phyloP scores from a whole-genome alignment of 2,797 vertebrate species.

The Aratinga solstitialis region DNA sequence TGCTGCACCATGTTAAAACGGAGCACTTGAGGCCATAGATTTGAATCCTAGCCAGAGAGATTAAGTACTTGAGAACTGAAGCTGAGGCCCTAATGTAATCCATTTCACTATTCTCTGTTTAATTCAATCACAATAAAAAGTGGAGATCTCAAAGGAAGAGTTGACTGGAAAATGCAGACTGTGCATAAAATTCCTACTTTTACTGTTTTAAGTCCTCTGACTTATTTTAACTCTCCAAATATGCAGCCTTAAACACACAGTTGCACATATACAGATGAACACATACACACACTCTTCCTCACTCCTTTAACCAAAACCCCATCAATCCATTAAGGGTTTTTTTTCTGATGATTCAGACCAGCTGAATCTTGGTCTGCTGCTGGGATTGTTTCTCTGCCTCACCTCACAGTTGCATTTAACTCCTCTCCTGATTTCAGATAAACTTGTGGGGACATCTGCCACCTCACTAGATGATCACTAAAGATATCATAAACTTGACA shows the following conservation, averaged over 20 bases:
- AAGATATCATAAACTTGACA: neutral
- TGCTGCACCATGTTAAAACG: neutral
- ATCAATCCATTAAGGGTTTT: neutral
- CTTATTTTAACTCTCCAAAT: neutral
- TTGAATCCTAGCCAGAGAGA: constrained; percentile 63
- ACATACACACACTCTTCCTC: neutral
- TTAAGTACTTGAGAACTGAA: constrained; percentile 14
- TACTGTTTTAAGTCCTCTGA: neutral
- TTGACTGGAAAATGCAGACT: neutral
- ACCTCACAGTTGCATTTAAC: neutral
- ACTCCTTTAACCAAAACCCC: neutral
- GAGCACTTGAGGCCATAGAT: constrained; percentile 19
- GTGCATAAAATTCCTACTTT: neutral
- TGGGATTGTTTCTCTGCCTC: neutral
- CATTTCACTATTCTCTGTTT: constrained; percentile 12
- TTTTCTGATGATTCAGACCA: neutral
- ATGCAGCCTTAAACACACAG: neutral
- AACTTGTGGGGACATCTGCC: neutral
- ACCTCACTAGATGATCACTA: neutral
- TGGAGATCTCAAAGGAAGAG: neutral
- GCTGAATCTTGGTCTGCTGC: neutral
- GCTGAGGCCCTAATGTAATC: neutral
- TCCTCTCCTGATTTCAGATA: neutral
- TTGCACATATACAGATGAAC: neutral
- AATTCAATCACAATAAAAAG: neutral